These are phyloP conservation scores for Palloptera scutellata DNA, from an alignment of 2,888 invertebrate species.

Conservation along the genomic window DNA sequence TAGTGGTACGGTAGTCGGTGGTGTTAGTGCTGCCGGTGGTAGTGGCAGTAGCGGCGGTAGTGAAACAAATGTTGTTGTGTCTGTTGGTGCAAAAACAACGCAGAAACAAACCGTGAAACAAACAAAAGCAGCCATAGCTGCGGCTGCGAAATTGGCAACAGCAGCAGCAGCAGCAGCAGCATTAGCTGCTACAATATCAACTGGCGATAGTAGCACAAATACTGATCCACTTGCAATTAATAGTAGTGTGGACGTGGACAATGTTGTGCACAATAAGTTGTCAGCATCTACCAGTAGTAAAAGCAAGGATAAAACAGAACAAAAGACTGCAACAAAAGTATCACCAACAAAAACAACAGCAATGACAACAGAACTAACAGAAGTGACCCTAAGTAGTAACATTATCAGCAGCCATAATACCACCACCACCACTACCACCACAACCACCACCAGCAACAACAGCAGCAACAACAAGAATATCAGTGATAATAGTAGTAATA, in stretches of 20 bases:
- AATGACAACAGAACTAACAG: constrained; percentile 33
- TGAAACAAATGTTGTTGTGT: neutral
- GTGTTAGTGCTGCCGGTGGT: constrained; percentile 29
- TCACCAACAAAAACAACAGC: constrained; percentile 35
- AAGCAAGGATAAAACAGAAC: constrained; percentile 26
- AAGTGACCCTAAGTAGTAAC: constrained; percentile 32
- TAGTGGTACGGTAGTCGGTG: constrained; percentile 31
- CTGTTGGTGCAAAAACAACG: neutral
- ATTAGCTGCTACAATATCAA: constrained; percentile 38
- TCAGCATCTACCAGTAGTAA: neutral
- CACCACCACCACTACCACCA: constrained; percentile 36
- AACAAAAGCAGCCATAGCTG: constrained; percentile 41
- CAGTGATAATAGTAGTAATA: constrained; percentile 55
- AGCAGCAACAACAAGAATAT: constrained; percentile 44
- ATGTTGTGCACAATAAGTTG: neutral
- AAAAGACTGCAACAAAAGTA: constrained; percentile 37
- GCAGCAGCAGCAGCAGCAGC: constrained; percentile 38
- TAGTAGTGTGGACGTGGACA: neutral
- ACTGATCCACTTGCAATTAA: constrained; percentile 35
- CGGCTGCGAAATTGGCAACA: constrained; percentile 39
- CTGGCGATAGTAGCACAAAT: constrained; percentile 35
- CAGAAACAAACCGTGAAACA: constrained; percentile 44
- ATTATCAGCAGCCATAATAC: constrained; percentile 40
- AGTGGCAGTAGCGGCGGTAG: constrained; percentile 9
- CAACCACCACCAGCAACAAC: constrained; percentile 40